These are phyloP conservation scores for Hydra vulgaris DNA, from an alignment of 30 jellyfish, hydroid and myxozoan genomes.

Conservation along the genomic window DNA sequence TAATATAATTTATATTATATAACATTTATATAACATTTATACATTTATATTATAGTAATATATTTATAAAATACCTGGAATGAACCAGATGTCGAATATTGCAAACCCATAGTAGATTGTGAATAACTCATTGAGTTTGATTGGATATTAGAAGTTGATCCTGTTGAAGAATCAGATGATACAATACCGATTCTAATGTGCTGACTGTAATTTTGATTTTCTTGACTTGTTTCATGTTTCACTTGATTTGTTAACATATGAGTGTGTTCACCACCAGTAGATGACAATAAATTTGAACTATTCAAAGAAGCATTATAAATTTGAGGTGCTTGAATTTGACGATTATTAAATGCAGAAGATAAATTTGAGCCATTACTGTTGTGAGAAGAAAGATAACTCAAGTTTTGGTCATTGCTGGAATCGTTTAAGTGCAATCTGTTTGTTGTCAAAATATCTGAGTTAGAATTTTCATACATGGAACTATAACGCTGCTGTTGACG, in stretches of 20 bases:
- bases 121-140: slow-evolving; percentile 3
- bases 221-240: not conserved
- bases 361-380: not conserved
- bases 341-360: slow-evolving; percentile 1
- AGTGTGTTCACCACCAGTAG: not conserved
- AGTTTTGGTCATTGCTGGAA: not conserved
- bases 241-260: not conserved
- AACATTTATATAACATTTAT: too few relatives aligned
- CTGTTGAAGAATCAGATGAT: not conserved
- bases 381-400: not conserved
- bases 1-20: too few relatives aligned
- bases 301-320: slow-evolving; percentile 29
- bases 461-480: slow-evolving; percentile 8
- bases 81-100: slow-evolving; percentile 3
- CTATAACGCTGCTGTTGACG: slow-evolving; percentile 17
- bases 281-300: slow-evolving; percentile 20
- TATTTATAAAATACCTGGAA: not conserved
- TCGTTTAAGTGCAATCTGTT: not conserved
- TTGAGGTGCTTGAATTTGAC: slow-evolving; percentile 20
- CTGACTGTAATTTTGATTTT: slow-evolving; percentile 1
- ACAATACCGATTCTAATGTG: not conserved
- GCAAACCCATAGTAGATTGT: slow-evolving; percentile 12
- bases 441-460: not conserved
- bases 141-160: not conserved
- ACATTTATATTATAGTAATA: too few relatives aligned